A percentile compares a stretch with the other conserved stretches of the same genome.
Evolutionary conservation across 53 echinoderm and acorn worm species (phyloP).

Genomic region (Echinarachnius parma): DNA sequence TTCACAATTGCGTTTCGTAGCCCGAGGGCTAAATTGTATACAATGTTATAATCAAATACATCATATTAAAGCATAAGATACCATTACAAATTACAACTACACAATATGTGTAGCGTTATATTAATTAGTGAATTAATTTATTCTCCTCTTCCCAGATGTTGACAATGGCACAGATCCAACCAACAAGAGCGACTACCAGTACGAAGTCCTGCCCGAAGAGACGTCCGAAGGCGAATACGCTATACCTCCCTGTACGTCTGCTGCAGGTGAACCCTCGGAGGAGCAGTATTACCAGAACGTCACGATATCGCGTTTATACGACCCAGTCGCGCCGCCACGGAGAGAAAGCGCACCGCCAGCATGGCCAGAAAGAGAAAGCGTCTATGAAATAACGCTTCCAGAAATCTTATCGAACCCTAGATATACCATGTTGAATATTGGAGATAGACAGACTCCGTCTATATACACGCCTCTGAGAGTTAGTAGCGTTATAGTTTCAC

Average conservation of each 20-base stretch:
- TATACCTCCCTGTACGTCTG: neutral
- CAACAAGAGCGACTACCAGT: neutral
- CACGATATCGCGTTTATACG: neutral
- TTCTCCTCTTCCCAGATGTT: no score
- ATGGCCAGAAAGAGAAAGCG: neutral
- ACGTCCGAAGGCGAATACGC: neutral
- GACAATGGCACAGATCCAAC: no score
- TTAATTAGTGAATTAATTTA: no score
- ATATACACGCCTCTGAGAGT: constrained; percentile 16
- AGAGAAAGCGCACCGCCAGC: neutral
- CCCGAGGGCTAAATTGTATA: no score
- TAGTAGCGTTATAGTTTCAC: no score
- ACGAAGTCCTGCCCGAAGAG: neutral
- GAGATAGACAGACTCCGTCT: constrained; percentile 9
- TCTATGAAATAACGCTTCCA: constrained; percentile 8
- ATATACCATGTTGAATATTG: constrained; percentile 26
- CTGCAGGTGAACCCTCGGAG: neutral
- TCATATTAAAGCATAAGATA: no score
- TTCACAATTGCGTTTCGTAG: no score
- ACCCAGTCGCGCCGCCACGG: no score
- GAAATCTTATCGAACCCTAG: neutral
- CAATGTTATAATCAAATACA: no score
- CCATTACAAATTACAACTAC: no score
- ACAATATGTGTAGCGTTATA: no score
- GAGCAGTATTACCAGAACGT: constrained; percentile 24